These are phyloP conservation scores for Polypterus senegalus DNA, from an alignment of 2,113 vertebrate species.

Conservation along the genomic window DNA sequence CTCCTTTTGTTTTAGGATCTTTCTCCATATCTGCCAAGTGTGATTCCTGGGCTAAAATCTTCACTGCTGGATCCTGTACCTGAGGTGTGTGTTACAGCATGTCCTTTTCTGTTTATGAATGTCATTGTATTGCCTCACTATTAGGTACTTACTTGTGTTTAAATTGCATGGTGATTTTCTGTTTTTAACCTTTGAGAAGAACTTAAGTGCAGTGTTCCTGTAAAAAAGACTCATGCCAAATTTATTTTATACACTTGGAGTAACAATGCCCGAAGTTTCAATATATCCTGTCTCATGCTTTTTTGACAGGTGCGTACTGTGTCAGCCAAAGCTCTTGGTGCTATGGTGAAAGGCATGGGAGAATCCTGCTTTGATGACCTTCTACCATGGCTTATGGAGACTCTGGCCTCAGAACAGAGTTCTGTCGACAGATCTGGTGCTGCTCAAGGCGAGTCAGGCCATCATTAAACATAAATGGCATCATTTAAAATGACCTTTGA, in stretches of 20 bases:
- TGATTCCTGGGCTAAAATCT: conserved; percentile 86
- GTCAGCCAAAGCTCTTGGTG: conserved; percentile 89
- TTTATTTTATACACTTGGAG: too few relatives aligned
- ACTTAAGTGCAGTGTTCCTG: too few relatives aligned
- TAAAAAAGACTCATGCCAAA: background rate
- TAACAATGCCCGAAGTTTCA: background rate
- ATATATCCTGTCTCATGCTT: background rate
- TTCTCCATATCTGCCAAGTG: conserved; percentile 90
- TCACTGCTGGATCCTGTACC: conserved; percentile 92
- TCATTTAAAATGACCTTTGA: conserved; percentile 4
- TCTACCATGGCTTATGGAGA: conserved; percentile 95
- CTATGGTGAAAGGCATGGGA: conserved; percentile 98
- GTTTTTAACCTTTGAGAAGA: too few relatives aligned
- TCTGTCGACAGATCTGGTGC: conserved; percentile 96
- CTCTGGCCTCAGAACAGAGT: conserved; percentile 89
- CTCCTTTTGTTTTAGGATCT: conserved; percentile 62
- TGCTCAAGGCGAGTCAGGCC: conserved; percentile 67
- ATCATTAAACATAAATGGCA: background rate
- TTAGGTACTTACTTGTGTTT: background rate
- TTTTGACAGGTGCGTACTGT: conserved; percentile 78
- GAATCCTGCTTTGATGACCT: conserved; percentile 92
- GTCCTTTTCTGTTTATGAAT: background rate
- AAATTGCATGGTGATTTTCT: too few relatives aligned
- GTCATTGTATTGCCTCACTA: background rate
- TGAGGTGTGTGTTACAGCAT: conserved; percentile 49